These are phyloP conservation scores for Drosophila pseudotakahashii DNA, from an alignment of 2,888 invertebrate species.

Conservation along the genomic window DNA sequence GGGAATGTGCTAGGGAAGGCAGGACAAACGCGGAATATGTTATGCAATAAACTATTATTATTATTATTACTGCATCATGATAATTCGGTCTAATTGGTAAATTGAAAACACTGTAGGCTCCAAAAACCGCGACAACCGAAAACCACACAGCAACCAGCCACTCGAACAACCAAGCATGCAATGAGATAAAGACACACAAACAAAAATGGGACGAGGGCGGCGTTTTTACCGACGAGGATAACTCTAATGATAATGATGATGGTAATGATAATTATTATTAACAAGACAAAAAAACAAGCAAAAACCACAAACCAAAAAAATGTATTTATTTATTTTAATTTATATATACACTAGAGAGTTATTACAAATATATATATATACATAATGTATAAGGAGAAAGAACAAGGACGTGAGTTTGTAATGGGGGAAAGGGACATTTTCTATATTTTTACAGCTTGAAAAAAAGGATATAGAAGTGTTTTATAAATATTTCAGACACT, in stretches of 20 bases:
- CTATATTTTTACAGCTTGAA: too few species aligned
- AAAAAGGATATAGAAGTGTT: too few species aligned
- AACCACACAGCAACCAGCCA: conserved; percentile 59
- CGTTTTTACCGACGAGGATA: conserved; percentile 73
- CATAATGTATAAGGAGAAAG: conserved; percentile 80
- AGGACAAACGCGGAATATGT: conserved; percentile 55
- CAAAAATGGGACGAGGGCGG: conserved; percentile 62
- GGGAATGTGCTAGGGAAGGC: conserved; percentile 12
- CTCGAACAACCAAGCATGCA: conserved; percentile 63
- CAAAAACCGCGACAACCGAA: conserved; percentile 49
- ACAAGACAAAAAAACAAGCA: conserved; percentile 41
- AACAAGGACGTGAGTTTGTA: conserved; percentile 14
- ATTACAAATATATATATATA: conserved; percentile 82
- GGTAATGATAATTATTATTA: conserved; percentile 57
- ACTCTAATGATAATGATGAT: conserved; percentile 67
- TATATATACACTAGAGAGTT: conserved; percentile 84
- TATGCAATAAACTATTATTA: conserved; percentile 67
- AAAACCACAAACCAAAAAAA: conserved; percentile 72
- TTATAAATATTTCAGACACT: too few species aligned
- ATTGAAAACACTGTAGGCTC: conserved; percentile 62
- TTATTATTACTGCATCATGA: conserved; percentile 62
- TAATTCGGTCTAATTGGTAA: conserved; percentile 61
- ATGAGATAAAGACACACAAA: conserved; percentile 66
- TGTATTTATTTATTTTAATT: conserved; percentile 84
- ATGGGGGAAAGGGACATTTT: neutral